A percentile compares a stretch with the other conserved stretches of the same genome.
phyloP scores from a whole-genome alignment of 2,888 invertebrate species.

The Lasioglossum pauxillum region DNA sequence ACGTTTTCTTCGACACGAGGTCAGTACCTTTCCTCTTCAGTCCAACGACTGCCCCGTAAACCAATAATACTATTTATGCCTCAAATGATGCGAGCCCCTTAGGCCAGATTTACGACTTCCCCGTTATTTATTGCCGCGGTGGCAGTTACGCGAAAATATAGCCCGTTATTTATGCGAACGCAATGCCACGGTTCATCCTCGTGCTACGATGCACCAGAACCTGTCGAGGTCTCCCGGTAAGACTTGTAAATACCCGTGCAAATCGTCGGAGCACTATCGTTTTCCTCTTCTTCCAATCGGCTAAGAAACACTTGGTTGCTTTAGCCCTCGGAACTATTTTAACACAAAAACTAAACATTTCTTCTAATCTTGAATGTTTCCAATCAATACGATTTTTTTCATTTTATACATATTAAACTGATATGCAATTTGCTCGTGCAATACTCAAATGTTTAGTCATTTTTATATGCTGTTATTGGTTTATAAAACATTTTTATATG shows the following conservation, averaged over 20 bases:
- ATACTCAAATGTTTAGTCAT: no score
- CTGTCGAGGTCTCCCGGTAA: background rate
- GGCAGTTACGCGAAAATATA: slow-evolving; percentile 77
- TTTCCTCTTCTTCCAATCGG: background rate
- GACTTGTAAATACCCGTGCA: background rate
- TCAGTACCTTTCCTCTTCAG: slow-evolving; percentile 35
- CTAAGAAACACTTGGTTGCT: no score
- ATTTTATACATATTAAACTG: no score
- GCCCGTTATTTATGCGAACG: slow-evolving; percentile 73
- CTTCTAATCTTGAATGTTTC: no score
- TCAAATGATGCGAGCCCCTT: slow-evolving; percentile 80
- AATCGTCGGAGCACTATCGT: background rate
- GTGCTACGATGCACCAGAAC: background rate
- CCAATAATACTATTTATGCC: slow-evolving; percentile 83
- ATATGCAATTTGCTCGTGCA: no score
- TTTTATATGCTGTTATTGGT: no score
- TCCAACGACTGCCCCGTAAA: slow-evolving; percentile 70
- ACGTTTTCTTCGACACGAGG: slow-evolving; percentile 51
- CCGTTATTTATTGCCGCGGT: slow-evolving; percentile 73
- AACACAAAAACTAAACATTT: no score
- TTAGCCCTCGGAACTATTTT: no score
- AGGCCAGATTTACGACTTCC: slow-evolving; percentile 77
- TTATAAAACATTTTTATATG: no score
- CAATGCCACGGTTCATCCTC: background rate
- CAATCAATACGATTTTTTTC: no score